phyloP scores from a whole-genome alignment of 2,113 vertebrate species.

The Chamaea fasciata region DNA sequence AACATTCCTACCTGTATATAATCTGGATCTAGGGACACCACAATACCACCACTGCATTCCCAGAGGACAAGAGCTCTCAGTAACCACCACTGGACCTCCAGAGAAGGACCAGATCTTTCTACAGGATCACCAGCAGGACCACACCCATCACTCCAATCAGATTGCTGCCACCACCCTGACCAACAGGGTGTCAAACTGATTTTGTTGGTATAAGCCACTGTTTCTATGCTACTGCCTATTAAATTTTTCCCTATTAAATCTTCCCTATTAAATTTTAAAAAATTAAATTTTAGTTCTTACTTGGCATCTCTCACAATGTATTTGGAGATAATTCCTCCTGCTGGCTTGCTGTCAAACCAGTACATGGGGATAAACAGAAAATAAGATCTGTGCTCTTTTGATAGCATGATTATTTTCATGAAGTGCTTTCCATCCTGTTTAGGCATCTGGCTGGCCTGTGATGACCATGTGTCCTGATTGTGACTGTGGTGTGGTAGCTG shows the following conservation, averaged over 20 bases:
- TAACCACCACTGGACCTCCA: background rate
- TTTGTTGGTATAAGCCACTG: background rate
- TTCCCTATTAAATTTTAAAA: background rate
- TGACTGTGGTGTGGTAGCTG: background rate
- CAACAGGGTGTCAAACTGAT: background rate
- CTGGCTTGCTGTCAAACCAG: background rate
- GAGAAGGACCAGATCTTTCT: background rate
- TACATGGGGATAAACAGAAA: background rate
- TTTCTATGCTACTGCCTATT: background rate
- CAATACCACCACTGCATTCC: background rate
- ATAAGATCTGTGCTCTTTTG: background rate
- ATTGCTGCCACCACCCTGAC: background rate
- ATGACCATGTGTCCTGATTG: background rate
- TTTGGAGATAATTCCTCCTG: background rate
- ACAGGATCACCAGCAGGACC: background rate
- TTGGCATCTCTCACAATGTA: too few species aligned
- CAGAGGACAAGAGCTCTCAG: background rate
- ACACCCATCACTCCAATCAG: background rate
- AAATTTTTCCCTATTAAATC: background rate
- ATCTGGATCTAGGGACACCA: background rate
- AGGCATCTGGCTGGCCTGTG: background rate
- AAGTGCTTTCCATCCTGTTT: background rate
- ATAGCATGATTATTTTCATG: background rate
- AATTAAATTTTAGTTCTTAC: background rate
- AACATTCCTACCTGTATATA: background rate